phyloP scores from a whole-genome alignment of 2,113 vertebrate species.

The Chaetops frenatus region DNA sequence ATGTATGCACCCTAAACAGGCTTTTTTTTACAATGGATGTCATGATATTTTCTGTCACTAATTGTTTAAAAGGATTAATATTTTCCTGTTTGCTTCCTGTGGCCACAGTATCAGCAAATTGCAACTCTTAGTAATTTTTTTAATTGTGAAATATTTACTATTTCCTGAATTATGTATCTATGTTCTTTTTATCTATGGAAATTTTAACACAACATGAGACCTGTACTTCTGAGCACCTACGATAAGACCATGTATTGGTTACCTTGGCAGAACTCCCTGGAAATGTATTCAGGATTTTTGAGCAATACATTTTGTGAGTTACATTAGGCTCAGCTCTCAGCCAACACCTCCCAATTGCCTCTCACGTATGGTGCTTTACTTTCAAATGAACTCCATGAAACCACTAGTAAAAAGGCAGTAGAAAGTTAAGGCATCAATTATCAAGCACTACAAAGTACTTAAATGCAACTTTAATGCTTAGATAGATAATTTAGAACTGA shows the following conservation, averaged over 20 bases:
- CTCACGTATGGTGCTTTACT: neutral
- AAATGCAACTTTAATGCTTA: slow-evolving; percentile 17
- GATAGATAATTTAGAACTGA: neutral
- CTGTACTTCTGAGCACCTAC: neutral
- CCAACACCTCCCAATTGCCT: neutral
- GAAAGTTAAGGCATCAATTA: slow-evolving; percentile 40
- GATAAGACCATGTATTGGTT: neutral
- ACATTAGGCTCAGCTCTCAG: neutral
- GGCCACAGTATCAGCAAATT: neutral
- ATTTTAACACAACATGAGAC: neutral
- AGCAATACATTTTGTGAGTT: neutral
- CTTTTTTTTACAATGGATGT: neutral
- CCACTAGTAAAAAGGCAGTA: neutral
- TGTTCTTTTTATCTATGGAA: neutral
- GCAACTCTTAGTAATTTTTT: neutral
- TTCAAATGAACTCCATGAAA: slow-evolving; percentile 26
- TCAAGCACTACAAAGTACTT: neutral
- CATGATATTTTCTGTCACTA: neutral
- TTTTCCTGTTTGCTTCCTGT: neutral
- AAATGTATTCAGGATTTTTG: neutral
- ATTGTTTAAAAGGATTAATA: neutral
- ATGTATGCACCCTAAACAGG: neutral
- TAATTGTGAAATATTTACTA: neutral
- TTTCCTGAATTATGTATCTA: neutral
- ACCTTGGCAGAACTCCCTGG: neutral